Percentiles rank a stretch among this genome's conserved stretches.
phyloP scores from a whole-genome alignment of 2,888 invertebrate species.

The Ceriagrion tenellum region DNA sequence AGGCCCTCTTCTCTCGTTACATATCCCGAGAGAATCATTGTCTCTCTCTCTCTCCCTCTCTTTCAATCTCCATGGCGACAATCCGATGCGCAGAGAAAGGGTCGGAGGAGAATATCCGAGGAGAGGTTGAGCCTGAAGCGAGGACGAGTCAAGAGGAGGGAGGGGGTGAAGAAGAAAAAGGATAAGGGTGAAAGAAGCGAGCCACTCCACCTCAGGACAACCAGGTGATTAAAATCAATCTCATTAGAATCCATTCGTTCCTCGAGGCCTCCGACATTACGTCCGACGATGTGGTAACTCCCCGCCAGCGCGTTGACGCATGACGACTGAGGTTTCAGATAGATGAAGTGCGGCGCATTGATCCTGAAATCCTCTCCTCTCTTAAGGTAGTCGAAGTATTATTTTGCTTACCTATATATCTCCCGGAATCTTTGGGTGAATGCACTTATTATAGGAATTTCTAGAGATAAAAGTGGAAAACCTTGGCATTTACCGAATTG shows the following conservation, averaged over 20 bases:
- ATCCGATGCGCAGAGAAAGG: not conserved
- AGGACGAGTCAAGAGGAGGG: not conserved
- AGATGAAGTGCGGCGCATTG: not conserved
- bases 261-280: not conserved
- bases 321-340: not conserved
- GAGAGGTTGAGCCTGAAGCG: not conserved
- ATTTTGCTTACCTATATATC: no score
- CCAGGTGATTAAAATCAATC: slow-evolving; percentile 30
- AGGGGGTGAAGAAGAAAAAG: not conserved
- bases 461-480: no score
- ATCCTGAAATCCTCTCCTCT: not conserved
- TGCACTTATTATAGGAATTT: no score
- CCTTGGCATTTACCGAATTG: no score
- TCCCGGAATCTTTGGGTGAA: no score
- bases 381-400: no score
- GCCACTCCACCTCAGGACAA: not conserved
- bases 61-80: not conserved
- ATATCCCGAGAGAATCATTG: not conserved
- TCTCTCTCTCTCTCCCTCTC: not conserved
- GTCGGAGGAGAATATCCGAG: not conserved
- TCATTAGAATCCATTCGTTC: slow-evolving; percentile 30
- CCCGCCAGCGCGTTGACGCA: not conserved
- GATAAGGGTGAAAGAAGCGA: not conserved
- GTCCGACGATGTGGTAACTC: not conserved
- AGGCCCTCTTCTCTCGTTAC: not conserved